Conservation (phyloP, 2,888 invertebrate genomes). For the Helleia helle region DNA sequence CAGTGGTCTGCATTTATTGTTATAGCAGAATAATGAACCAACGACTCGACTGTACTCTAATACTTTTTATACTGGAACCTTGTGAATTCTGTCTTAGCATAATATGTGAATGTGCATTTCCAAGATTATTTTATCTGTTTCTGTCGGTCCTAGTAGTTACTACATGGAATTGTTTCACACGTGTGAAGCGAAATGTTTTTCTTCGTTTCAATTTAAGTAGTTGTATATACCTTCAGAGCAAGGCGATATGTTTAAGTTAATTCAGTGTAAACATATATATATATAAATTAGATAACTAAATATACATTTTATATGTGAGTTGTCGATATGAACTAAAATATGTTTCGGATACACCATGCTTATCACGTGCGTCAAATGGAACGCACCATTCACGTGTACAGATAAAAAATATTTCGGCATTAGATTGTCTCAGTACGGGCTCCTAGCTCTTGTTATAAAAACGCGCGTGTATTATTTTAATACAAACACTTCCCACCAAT, state of each 20-base stretch:
- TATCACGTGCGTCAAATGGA: constrained; percentile 1
- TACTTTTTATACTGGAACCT: background rate
- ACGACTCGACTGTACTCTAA: constrained; percentile 16
- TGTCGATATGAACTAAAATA: background rate
- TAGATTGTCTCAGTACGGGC: constrained; percentile 1
- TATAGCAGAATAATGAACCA: constrained; percentile 48
- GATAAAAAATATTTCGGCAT: constrained; percentile 5
- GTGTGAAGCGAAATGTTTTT: constrained; percentile 41
- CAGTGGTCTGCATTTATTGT: constrained; percentile 53
- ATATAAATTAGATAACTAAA: constrained; percentile 7
- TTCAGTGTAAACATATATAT: constrained; percentile 4
- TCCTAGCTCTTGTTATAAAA: constrained; percentile 45
- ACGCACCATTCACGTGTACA: constrained; percentile 3
- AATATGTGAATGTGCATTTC: constrained; percentile 35
- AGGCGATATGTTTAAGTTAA: constrained; percentile 8
- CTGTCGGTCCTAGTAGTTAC: constrained; percentile 45
- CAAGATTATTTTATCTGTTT: constrained; percentile 35
- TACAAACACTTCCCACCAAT: constrained; percentile 69
- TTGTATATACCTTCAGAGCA: constrained; percentile 10
- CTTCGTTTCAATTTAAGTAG: constrained; percentile 20
- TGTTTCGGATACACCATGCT: background rate
- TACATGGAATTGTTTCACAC: constrained; percentile 45
- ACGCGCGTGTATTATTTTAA: constrained; percentile 47
- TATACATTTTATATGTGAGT: constrained; percentile 7
- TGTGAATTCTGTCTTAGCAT: constrained; percentile 42